Base-by-base conservation (phyloP, 2,888 invertebrate genomes). In the Encarsia formosa region DNA sequence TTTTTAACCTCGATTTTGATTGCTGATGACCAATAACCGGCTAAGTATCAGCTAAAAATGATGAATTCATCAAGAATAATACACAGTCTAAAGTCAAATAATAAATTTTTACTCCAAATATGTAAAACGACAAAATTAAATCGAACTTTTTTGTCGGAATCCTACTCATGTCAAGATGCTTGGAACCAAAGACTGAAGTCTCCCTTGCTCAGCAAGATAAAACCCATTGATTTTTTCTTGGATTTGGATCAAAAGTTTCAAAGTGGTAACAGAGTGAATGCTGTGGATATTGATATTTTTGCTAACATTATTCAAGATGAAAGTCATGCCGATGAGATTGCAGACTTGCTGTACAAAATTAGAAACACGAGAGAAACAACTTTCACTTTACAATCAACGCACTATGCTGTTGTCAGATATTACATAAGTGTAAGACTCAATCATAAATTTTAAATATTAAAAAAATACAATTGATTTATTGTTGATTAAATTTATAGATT, bases 221-320 rank as follows among this genome's bases (percentile, higher is more conserved):
- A 85, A 63, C 58, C 81, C 49, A 83, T 82, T 56, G 82, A 85
- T 62, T 80, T 91, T 58, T 89, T 85, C 67, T 76, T 82, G 63
- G 81, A 85, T 54, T 64, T 92, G 35, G 86, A 88, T 52, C 81
- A 83, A 62, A 82, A 81, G 59, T 85, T 81, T 65, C 76, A 81
- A 38, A 78, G 77, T 32, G 78, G 78, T 50, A 82, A 81, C 15
- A 79, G 79, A 60, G 79, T 87, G 15, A 86, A 84, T 71, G 84
- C 88, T 3, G 80, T 92, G 22, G 93, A 93, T 72, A 80, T 93
- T 8, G 92, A 93, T 68, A 78, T 93, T 62, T 89, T 88, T 71
- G 84, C 84, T 0, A 89, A 91, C 74, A 79, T 80, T 19, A 67
- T 86, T 5, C 77, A 74, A 35, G 79, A 82, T 46, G 69, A 77